These are phyloP conservation scores for Nasua narica DNA, from an alignment of 2,797 vertebrate genomes.

Conservation along the genomic window DNA sequence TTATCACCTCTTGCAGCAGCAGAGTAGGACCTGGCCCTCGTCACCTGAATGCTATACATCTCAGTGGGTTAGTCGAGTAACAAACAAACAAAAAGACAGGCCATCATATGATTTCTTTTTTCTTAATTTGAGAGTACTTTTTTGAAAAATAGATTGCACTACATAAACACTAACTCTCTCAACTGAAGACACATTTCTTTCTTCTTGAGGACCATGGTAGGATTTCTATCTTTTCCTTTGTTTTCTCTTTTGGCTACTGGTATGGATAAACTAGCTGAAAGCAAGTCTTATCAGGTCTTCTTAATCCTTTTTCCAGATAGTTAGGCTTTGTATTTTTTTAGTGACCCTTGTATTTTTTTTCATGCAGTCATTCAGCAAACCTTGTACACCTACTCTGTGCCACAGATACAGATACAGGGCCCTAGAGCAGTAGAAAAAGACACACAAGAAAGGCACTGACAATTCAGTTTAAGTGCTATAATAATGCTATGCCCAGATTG, in stretches of 20 bases:
- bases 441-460: background rate
- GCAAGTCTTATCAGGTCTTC: background rate
- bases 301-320: background rate
- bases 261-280: background rate
- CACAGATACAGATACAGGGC: background rate
- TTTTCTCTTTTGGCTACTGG: background rate
- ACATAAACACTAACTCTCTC: background rate
- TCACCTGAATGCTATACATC: background rate
- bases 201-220: background rate
- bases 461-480: background rate
- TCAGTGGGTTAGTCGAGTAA: background rate
- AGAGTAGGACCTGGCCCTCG: background rate
- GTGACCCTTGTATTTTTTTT: background rate
- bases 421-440: background rate
- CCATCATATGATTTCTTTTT: background rate
- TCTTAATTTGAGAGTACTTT: background rate
- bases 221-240: background rate
- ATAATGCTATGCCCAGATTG: background rate
- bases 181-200: background rate
- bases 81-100: background rate
- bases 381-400: background rate
- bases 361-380: background rate
- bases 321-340: background rate
- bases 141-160: background rate
- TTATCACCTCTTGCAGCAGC: background rate